Evolutionary conservation across 1,140 invertebrate genomes (phyloP).

Genomic region (Himalopsyche phryganea): DNA sequence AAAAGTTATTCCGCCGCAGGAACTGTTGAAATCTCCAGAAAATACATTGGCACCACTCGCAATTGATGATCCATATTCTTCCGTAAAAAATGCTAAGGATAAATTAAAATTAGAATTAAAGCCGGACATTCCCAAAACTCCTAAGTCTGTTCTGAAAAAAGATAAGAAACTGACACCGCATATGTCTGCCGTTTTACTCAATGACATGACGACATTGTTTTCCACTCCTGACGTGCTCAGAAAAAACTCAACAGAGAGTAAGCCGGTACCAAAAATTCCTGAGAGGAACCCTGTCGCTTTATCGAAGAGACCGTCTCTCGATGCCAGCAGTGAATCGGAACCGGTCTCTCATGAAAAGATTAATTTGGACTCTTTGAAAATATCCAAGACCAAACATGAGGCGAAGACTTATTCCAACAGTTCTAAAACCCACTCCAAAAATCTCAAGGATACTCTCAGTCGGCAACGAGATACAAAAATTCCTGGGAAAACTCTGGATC

Average conservation of each 20-base stretch:
- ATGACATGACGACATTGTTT: constrained; percentile 65
- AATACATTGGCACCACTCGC: too few relatives aligned
- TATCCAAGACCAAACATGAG: constrained; percentile 9
- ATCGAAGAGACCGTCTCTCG: constrained; percentile 42
- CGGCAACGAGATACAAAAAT: not conserved
- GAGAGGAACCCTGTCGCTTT: constrained; percentile 36
- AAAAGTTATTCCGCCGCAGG: not conserved
- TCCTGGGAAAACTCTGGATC: not conserved
- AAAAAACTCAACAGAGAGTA: constrained; percentile 55
- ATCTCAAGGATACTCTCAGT: not conserved
- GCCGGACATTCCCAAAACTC: constrained; percentile 39
- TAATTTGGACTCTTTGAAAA: constrained; percentile 1
- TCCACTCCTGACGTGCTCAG: constrained; percentile 76
- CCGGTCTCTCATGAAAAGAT: constrained; percentile 25
- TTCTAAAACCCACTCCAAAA: constrained; percentile 5
- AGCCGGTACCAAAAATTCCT: constrained; percentile 42
- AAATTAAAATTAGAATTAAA: constrained; percentile 31
- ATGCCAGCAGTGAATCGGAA: constrained; percentile 35
- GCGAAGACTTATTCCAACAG: constrained; percentile 23
- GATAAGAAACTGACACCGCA: constrained; percentile 63
- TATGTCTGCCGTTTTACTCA: constrained; percentile 57
- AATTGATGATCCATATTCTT: too few relatives aligned
- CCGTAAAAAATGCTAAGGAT: not conserved
- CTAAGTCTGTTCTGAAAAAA: constrained; percentile 58
- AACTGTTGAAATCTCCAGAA: not conserved